A percentile compares a stretch with the other conserved stretches of the same genome.
Evolutionary conservation across 37 sponge, comb jelly and placozoan genomes (phyloP).

Genomic region (Oopsacas minuta): DNA sequence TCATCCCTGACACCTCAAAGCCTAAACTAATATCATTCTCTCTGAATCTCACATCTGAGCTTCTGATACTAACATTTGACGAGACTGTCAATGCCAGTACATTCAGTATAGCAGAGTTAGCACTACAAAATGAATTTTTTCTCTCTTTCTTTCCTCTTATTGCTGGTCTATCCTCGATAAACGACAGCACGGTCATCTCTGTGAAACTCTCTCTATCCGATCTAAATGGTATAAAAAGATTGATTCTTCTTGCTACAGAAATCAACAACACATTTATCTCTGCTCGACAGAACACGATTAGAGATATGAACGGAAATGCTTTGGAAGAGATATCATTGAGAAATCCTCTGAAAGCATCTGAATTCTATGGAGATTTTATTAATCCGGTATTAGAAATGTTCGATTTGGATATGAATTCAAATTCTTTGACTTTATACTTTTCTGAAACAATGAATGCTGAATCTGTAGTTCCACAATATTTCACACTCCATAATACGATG

Average conservation of each 20-base stretch:
- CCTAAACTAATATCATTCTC: constrained; percentile 48
- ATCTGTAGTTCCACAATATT: constrained; percentile 21
- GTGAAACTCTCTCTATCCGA: constrained; percentile 51
- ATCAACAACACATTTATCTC: constrained; percentile 44
- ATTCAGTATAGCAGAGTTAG: constrained; percentile 34
- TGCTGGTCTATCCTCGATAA: constrained; percentile 28
- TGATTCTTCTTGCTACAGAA: constrained; percentile 47
- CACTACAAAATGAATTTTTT: constrained; percentile 23
- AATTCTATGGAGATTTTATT: constrained; percentile 41
- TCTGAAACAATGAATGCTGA: constrained; percentile 55
- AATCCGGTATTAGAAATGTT: constrained; percentile 38
- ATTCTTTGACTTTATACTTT: constrained; percentile 57
- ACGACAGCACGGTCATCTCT: constrained; percentile 34
- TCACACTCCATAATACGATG: constrained; percentile 28
- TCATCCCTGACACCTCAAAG: constrained; percentile 27
- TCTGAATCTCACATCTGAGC: constrained; percentile 53
- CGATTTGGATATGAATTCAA: constrained; percentile 51
- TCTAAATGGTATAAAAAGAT: constrained; percentile 59
- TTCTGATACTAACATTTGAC: constrained; percentile 46
- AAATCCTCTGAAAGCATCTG: constrained; percentile 23
- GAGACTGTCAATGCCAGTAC: constrained; percentile 70
- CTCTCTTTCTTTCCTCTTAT: neutral
- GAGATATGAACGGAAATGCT: constrained; percentile 66
- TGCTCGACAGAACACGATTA: constrained; percentile 28
- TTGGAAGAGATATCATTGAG: neutral